Evolutionary conservation across 2,797 vertebrate genomes (phyloP).

Genomic region (Centroberyx gerrardi): DNA sequence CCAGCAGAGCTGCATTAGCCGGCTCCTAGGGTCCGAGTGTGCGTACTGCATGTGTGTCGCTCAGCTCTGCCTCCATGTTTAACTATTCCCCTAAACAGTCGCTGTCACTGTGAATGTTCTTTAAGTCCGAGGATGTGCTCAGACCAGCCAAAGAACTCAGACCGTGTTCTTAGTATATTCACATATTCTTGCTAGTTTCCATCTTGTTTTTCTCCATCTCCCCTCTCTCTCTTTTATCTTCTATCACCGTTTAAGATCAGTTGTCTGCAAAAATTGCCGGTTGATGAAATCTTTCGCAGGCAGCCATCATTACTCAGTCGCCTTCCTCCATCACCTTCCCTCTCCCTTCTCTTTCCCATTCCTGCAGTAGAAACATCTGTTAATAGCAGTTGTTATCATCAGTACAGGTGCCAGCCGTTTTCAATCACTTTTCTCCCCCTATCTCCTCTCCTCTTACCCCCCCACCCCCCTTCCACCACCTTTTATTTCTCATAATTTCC

Average conservation of each 20-base stretch:
- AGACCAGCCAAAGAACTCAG: neutral
- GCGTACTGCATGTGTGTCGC: no score
- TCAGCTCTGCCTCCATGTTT: slow-evolving; percentile 27
- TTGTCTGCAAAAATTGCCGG: no score
- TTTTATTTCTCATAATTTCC: slow-evolving; percentile 42
- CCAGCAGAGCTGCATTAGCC: neutral
- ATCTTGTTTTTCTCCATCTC: neutral
- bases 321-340: no score
- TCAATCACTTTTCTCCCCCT: slow-evolving; percentile 27
- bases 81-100: slow-evolving; percentile 37
- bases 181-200: no score
- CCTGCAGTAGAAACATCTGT: slow-evolving; percentile 39
- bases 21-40: neutral
- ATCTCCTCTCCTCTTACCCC: slow-evolving; percentile 4
- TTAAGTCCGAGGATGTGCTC: no score
- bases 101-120: slow-evolving; percentile 16
- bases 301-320: neutral
- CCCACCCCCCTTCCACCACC: neutral
- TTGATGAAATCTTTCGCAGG: no score
- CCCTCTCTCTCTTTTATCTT: neutral
- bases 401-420: slow-evolving; percentile 17
- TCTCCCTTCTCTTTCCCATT: slow-evolving; percentile 2
- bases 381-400: slow-evolving; percentile 44
- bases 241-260: no score
- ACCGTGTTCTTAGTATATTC: slow-evolving; percentile 2